These are phyloP conservation scores for Aphis craccivora DNA, from an alignment of 1,140 invertebrate species.

Conservation along the genomic window DNA sequence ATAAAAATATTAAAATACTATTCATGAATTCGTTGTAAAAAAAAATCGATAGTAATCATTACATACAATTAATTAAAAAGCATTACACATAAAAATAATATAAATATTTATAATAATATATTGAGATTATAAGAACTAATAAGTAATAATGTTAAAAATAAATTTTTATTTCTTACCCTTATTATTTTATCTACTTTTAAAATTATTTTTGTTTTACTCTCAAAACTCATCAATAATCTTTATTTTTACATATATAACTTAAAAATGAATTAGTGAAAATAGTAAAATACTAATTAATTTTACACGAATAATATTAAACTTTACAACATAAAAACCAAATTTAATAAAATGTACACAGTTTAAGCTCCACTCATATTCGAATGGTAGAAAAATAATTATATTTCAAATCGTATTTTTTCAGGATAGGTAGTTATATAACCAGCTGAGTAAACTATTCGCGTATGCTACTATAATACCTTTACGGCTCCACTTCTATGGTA, in stretches of 20 bases:
- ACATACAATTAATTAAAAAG: background rate
- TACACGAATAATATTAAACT: background rate
- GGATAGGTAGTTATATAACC: slow-evolving; percentile 53
- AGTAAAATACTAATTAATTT: background rate
- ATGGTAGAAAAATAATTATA: slow-evolving; percentile 21
- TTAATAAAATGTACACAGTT: background rate
- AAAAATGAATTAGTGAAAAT: background rate
- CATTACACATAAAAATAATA: background rate
- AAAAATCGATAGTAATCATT: background rate
- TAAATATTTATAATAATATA: slow-evolving; percentile 4
- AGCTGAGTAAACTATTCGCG: slow-evolving; percentile 45
- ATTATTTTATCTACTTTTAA: background rate
- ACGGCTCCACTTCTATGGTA: background rate
- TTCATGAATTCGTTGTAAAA: background rate
- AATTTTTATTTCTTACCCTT: background rate
- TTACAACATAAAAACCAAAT: background rate
- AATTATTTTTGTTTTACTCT: background rate
- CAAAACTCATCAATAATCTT: background rate
- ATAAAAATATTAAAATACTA: background rate
- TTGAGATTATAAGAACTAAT: background rate
- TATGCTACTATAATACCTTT: background rate
- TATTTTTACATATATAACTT: background rate
- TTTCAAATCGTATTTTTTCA: background rate
- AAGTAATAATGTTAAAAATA: background rate
- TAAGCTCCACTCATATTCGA: background rate